Evolutionary conservation across 2,888 invertebrate genomes (phyloP).

Genomic region (Dicyrtoma fusca): DNA sequence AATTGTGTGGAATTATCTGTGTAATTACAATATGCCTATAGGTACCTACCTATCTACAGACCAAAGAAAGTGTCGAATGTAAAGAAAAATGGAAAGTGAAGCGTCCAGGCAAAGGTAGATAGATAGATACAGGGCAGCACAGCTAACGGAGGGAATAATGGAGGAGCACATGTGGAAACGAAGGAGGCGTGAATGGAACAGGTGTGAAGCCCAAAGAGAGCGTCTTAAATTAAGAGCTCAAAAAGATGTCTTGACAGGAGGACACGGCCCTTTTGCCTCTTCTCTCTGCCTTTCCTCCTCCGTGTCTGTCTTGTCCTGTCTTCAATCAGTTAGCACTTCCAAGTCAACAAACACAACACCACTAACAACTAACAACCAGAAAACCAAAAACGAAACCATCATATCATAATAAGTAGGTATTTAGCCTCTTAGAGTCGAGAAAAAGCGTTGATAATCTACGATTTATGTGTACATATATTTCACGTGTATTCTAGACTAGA

Average conservation of each 20-base stretch:
- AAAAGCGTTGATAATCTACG: background rate
- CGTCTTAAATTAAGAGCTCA: slow-evolving; percentile 36
- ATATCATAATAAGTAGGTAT: background rate
- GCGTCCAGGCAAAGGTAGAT: too few relatives aligned
- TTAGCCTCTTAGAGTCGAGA: background rate
- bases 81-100: too few relatives aligned
- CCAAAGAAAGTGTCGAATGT: too few relatives aligned
- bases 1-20: too few relatives aligned
- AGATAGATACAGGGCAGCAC: too few relatives aligned
- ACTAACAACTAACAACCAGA: background rate
- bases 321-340: slow-evolving; percentile 25
- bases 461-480: background rate
- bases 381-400: background rate
- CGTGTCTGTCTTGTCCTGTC: background rate
- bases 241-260: slow-evolving; percentile 33
- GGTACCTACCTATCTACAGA: too few relatives aligned
- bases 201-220: slow-evolving; percentile 35
- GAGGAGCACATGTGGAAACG: background rate
- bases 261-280: slow-evolving; percentile 12
- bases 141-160: too few relatives aligned
- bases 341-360: slow-evolving; percentile 22
- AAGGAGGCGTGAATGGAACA: slow-evolving; percentile 26
- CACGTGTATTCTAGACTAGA: background rate
- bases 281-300: background rate
- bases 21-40: too few relatives aligned